phyloP scores from a whole-genome alignment of 2,113 vertebrate genomes.

The Colius striatus region DNA sequence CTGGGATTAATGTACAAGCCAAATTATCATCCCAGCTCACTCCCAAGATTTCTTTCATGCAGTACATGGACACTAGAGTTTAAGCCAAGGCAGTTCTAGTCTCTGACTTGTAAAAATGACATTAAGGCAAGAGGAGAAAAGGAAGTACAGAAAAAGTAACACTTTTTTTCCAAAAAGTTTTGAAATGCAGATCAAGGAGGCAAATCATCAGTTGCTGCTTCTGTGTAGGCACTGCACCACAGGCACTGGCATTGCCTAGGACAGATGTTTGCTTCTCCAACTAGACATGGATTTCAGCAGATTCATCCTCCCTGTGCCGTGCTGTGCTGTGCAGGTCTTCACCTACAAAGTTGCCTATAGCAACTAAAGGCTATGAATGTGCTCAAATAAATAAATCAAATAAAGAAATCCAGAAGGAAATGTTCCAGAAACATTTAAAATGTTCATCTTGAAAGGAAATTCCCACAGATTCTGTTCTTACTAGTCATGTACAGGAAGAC shows the following conservation, averaged over 20 bases:
- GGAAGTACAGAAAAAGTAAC: background rate
- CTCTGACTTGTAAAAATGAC: background rate
- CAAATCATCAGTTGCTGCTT: background rate
- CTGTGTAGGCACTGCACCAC: background rate
- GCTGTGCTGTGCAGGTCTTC: background rate
- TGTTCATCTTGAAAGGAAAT: background rate
- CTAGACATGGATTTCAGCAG: background rate
- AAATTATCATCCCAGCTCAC: background rate
- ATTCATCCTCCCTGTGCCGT: background rate
- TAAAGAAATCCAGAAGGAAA: background rate
- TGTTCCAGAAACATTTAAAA: conserved; percentile 19
- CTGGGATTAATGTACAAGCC: background rate
- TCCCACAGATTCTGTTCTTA: background rate
- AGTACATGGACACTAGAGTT: background rate
- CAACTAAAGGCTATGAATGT: background rate
- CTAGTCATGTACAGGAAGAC: background rate
- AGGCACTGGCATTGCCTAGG: background rate
- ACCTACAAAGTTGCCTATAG: background rate
- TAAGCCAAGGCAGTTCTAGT: background rate
- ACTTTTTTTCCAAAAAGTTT: background rate
- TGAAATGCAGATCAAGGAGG: background rate
- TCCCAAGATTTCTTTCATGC: background rate
- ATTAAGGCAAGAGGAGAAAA: background rate
- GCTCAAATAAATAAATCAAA: background rate
- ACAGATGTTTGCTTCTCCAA: background rate